Evolutionary conservation across 1,140 invertebrate genomes (phyloP), one percentile per base, ranked within the genome.

Genomic region (Cardiocondyla obscurior): DNA sequence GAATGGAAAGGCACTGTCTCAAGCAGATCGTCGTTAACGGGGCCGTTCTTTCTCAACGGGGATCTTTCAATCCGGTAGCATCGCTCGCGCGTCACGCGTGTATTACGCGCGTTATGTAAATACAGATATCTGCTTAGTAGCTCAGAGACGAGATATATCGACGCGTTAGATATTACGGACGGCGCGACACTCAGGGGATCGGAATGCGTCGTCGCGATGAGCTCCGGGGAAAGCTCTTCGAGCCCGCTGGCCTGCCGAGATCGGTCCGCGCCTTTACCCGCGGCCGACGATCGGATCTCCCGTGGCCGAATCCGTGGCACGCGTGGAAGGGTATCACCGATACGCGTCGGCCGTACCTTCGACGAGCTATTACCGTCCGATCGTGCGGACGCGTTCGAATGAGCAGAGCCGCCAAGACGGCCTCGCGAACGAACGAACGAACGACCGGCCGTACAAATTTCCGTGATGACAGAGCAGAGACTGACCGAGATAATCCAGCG

Each of bases 141-240:
- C 49, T 5, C 6, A 14, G 10, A 36, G n/a, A 16, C 30, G 42
- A 30, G 25, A 16, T 58, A 49, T 76, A 62, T 58, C 51, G 82
- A 44, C 62, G 65, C 33, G 33, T 28, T 39, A 83, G 82, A 82
- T 4, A 33, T 49, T 16, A 64, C 44, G 51, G 51, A 19, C 49
- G 49, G 33, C 25, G 55, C 42, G 74, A 60, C 36, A 89, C 49
- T 79, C 87, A 77, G 83, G 36, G 57, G 88, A 89, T 89, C 44
- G 88, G 85, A 89, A 89, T 89, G 87, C 83, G 57, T 69, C 79
- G 46, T 58, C 57, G 73, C 81, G 85, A n/a, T n/a, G n/a, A n/a
- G n/a, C n/a, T n/a, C 69, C 57, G 81, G 42, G 67, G 55, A 28
- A 70, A 67, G 39, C 30, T 74, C 39, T n/a, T n/a, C n/a, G n/a